Evolutionary conservation across 2,797 vertebrate species (phyloP), one percentile per base, ranked within the genome.

Genomic region (Bradypodion pumilum): DNA sequence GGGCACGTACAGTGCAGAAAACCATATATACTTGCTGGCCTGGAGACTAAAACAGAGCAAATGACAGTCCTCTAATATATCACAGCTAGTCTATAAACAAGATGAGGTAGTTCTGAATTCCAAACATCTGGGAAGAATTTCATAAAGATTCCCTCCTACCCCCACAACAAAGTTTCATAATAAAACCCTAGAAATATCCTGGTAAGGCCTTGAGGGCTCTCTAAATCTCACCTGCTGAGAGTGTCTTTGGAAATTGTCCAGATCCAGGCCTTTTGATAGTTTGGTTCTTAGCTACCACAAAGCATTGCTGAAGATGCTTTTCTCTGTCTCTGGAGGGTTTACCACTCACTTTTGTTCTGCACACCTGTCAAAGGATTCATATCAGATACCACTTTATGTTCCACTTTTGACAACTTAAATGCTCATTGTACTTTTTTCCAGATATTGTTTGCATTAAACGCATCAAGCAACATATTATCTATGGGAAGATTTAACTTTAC

Each of bases 381-480:
- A 78, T 12, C 37, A 73, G 42, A 72, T 63, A 65, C 62, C 60
- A 78, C 46, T 82, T 12, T 69, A 82, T 1, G 42, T 49, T 77
- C 4, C 1, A n/a, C n/a, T 5, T 0, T 74, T 2, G 70, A 29
- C 62, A 85, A 65, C 19, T 27, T 12, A 89, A 85, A 89, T 1
- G 79, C 91, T 82, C 68, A 84, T n/a, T 4, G 9, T 75, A 74
- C 16, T 49, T 80, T 27, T 60, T 1, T 0, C 2, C 29, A 60
- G 32, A n/a, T 76, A 27, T 63, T 90, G 69, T 91, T 19, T 89
- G 37, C 79, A 91, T 91, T 35, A 80, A 87, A 93, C 82, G 87
- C 86, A 90, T 93, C 82, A 93, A 91, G 92, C 81, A 85, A 90
- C 40, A 89, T 91, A 91, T 88, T 32, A 87, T 77, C 86, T 92